These are phyloP conservation scores for Conistra vaccinii DNA, from an alignment of 2,888 invertebrate species.

Conservation along the genomic window DNA sequence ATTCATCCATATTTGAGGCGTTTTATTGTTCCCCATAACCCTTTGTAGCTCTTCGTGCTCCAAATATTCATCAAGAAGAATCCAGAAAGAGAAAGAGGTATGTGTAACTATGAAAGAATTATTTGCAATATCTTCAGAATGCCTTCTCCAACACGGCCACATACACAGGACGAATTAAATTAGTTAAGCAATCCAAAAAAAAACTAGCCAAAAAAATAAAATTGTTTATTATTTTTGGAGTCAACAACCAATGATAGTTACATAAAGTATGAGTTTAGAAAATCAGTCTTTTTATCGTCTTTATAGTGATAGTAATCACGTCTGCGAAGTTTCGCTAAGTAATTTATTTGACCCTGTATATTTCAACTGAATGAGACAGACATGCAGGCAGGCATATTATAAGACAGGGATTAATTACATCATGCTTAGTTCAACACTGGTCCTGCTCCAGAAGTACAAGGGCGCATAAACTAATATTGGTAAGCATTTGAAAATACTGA, in stretches of 20 bases:
- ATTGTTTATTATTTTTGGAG: too few relatives aligned
- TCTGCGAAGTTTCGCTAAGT: not conserved
- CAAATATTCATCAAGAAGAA: not conserved
- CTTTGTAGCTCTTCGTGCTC: not conserved
- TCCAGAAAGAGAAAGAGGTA: not conserved
- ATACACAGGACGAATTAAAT: not conserved
- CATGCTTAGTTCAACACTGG: not conserved
- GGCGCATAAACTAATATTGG: not conserved
- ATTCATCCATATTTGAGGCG: not conserved
- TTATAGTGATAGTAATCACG: too few relatives aligned
- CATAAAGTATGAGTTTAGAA: too few relatives aligned
- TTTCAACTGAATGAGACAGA: not conserved
- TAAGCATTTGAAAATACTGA: not conserved
- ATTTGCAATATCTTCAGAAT: not conserved
- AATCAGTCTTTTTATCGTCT: too few relatives aligned
- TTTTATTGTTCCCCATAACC: slow-evolving; percentile 9
- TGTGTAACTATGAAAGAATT: not conserved
- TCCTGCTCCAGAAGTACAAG: not conserved
- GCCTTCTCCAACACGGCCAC: not conserved
- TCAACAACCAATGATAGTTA: too few relatives aligned
- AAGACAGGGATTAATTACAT: not conserved
- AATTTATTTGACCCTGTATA: not conserved
- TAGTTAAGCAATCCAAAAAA: too few relatives aligned
- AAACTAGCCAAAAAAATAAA: not conserved
- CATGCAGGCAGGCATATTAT: not conserved